Evolutionary conservation across 2,797 vertebrate species (phyloP).

Genomic region (Prunella strophiata): DNA sequence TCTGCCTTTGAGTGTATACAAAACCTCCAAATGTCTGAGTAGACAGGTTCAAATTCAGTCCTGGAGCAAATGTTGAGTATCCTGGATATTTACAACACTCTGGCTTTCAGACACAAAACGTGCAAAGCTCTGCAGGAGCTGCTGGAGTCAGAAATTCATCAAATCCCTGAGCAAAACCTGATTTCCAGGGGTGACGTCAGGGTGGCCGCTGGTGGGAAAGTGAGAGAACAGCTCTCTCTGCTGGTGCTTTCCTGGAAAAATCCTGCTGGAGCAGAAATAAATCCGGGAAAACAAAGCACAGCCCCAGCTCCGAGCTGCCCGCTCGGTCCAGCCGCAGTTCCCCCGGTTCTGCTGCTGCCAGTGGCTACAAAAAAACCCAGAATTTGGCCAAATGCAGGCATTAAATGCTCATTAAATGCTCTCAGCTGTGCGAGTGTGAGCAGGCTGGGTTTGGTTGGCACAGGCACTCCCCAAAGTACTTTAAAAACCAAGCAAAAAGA

Average conservation of each 20-base stretch:
- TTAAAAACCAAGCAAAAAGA: slow-evolving; percentile 38
- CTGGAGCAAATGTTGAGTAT: background rate
- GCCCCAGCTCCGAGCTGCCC: background rate
- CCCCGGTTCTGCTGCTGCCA: background rate
- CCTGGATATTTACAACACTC: background rate
- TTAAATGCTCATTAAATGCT: background rate
- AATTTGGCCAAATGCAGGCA: background rate
- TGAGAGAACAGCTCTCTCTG: slow-evolving; percentile 72
- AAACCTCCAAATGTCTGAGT: background rate
- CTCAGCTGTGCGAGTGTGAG: background rate
- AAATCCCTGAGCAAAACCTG: background rate
- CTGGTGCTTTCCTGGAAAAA: slow-evolving; percentile 17
- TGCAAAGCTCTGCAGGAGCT: background rate
- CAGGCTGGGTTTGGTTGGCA: slow-evolving; percentile 4
- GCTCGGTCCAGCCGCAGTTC: background rate
- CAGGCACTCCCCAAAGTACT: slow-evolving; percentile 15
- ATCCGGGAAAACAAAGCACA: background rate
- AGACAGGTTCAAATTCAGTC: background rate
- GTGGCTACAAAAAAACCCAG: background rate
- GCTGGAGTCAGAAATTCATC: background rate
- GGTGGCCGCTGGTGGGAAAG: background rate
- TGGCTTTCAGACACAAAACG: background rate
- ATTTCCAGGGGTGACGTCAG: background rate
- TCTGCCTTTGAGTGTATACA: background rate
- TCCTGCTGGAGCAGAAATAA: background rate